Evolutionary conservation across 2,113 vertebrate species (phyloP).

Genomic region (Leucosticte australis): DNA sequence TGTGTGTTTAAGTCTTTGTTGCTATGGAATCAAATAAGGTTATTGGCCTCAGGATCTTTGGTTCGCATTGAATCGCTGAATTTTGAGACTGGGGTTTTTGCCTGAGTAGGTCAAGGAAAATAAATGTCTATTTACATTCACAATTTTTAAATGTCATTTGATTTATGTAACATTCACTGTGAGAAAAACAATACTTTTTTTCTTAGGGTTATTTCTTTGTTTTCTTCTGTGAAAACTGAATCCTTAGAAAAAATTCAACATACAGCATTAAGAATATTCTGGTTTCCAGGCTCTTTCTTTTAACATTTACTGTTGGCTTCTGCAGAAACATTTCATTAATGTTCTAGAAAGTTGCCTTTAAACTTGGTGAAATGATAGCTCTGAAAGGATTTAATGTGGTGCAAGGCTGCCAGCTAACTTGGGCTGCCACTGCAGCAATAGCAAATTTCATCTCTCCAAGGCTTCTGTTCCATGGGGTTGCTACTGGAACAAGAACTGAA

Average conservation of each 20-base stretch:
- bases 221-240: neutral
- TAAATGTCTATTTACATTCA: neutral
- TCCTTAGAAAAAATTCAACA: neutral
- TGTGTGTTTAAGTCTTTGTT: neutral
- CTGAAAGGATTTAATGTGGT: neutral
- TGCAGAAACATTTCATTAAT: neutral
- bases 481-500: neutral
- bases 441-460: neutral
- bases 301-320: neutral
- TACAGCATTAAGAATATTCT: neutral
- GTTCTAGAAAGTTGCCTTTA: neutral
- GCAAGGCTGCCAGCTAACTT: neutral
- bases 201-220: neutral
- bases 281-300: neutral
- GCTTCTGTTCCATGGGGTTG: neutral
- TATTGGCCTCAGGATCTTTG: neutral
- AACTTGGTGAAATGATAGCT: neutral
- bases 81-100: neutral
- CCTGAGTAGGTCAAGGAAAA: neutral
- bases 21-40: neutral
- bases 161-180: neutral
- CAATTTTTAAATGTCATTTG: neutral
- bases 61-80: accelerated
- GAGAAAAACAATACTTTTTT: neutral
- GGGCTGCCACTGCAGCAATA: neutral